phyloP scores from a whole-genome alignment of 2,113 vertebrate species.

The Promerops cafer region DNA sequence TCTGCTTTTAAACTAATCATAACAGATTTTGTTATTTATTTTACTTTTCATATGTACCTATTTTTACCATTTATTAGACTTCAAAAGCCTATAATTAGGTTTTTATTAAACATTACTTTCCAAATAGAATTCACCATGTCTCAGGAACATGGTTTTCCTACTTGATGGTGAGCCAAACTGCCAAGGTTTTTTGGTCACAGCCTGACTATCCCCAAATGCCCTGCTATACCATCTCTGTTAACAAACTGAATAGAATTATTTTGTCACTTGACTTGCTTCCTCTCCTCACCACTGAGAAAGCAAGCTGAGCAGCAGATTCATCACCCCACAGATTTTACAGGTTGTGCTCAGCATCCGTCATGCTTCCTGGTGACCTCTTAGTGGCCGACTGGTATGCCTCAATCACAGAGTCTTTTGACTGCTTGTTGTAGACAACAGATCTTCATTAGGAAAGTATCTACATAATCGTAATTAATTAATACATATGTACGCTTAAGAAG shows the following conservation, averaged over 20 bases:
- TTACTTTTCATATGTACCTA: neutral
- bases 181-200: neutral
- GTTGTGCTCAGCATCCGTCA: neutral
- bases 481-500: neutral
- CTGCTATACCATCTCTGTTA: neutral
- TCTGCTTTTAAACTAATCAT: neutral
- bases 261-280: neutral
- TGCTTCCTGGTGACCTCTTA: neutral
- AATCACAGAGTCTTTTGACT: neutral
- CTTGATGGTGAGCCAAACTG: neutral
- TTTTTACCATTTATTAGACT: neutral
- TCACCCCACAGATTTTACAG: neutral
- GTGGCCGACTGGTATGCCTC: neutral
- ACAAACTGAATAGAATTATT: neutral
- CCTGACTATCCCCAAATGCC: neutral
- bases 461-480: conserved; percentile 38
- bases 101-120: neutral
- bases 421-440: neutral
- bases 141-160: neutral
- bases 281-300: neutral
- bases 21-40: neutral
- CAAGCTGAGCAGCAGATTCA: neutral
- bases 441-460: conserved; percentile 2
- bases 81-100: neutral
- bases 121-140: neutral